Conservation (phyloP, 35 echinoderm and acorn worm genomes). For the Patiria miniata region DNA sequence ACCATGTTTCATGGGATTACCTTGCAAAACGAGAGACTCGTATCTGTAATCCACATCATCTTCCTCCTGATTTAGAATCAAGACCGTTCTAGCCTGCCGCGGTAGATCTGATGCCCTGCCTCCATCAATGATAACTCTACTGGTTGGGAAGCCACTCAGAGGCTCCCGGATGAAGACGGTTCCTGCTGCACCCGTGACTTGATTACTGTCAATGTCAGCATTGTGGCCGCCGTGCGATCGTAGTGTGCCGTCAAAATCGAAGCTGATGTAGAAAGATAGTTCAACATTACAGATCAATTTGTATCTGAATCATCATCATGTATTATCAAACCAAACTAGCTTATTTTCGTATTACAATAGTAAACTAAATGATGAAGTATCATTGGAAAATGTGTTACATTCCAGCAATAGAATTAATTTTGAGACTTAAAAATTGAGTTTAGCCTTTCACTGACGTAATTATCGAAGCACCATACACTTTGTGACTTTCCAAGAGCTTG, state of each 20-base stretch:
- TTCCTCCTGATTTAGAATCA: constrained; percentile 25
- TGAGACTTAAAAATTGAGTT: too few species aligned
- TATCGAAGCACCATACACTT: too few species aligned
- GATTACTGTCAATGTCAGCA: constrained; percentile 12
- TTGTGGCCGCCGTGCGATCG: constrained; percentile 27
- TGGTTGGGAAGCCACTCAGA: constrained; percentile 36
- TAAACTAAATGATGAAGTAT: too few species aligned
- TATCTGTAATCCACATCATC: constrained; percentile 27
- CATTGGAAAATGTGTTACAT: too few species aligned
- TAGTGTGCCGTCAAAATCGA: constrained; percentile 52
- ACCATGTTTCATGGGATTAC: constrained; percentile 8
- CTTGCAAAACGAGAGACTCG: constrained; percentile 59
- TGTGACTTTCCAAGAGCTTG: too few species aligned
- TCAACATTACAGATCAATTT: neutral
- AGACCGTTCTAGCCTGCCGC: constrained; percentile 41
- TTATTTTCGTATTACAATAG: too few species aligned
- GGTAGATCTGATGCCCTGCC: constrained; percentile 21
- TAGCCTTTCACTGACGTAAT: too few species aligned
- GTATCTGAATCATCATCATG: too few species aligned
- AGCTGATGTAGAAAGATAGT: constrained; percentile 40
- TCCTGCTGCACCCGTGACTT: constrained; percentile 63
- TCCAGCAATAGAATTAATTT: too few species aligned
- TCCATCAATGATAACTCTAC: constrained; percentile 53
- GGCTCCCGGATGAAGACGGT: constrained; percentile 68
- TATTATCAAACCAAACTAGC: too few species aligned